Percentiles rank a stretch among this genome's conserved stretches.
Conservation (phyloP, 1,140 invertebrate species). For the Ptiloglossa arizonensis region DNA sequence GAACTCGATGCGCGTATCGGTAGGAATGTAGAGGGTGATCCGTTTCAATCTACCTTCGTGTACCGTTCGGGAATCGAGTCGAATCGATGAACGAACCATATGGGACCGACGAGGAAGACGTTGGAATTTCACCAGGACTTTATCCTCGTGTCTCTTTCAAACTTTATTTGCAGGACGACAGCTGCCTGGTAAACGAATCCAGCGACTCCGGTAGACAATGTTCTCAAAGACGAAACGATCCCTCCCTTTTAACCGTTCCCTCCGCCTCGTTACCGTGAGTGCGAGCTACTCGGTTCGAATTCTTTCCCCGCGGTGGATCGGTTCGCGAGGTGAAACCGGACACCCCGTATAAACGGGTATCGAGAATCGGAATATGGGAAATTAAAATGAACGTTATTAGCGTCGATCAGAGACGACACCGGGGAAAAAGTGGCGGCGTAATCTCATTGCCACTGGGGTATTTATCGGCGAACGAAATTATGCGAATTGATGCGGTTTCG, state of each 20-base stretch:
- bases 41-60: not conserved
- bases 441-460: not conserved
- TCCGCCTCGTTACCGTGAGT: too few relatives aligned
- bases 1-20: not conserved
- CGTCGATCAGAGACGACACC: not conserved
- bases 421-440: not conserved
- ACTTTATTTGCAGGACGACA: too few relatives aligned
- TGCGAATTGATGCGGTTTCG: constrained; percentile 53
- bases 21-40: not conserved
- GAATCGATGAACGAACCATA: not conserved
- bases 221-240: too few relatives aligned
- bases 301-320: too few relatives aligned
- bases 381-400: constrained; percentile 27
- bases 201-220: too few relatives aligned
- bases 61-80: not conserved
- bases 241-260: too few relatives aligned
- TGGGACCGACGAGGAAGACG: not conserved
- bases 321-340: not conserved
- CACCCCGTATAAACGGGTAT: not conserved
- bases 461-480: constrained; percentile 36
- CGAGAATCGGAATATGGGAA: not conserved
- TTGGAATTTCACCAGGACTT: too few relatives aligned
- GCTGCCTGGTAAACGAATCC: too few relatives aligned
- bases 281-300: too few relatives aligned
- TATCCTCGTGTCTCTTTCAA: too few relatives aligned